These are phyloP conservation scores for Athrips mouffetella DNA, from an alignment of 2,888 invertebrate species.

Conservation along the genomic window DNA sequence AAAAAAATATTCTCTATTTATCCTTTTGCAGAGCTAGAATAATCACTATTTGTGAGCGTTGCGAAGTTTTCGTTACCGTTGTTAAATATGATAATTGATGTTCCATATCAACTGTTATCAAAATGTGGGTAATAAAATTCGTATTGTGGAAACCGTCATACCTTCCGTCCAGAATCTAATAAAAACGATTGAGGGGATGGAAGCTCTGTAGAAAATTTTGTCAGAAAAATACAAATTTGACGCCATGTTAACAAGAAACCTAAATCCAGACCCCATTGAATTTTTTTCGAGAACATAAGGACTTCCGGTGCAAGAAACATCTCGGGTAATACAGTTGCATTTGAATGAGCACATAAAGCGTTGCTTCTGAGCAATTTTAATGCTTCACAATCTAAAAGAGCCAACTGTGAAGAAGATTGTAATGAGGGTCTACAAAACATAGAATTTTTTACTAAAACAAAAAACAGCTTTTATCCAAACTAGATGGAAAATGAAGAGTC, in stretches of 20 bases:
- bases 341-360: conserved; percentile 22
- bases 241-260: conserved; percentile 2
- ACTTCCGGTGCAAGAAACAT: conserved; percentile 12
- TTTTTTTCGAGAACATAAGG: conserved; percentile 4
- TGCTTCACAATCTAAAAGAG: conserved; percentile 16
- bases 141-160: not conserved
- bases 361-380: conserved; percentile 21
- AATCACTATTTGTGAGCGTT: too few species aligned
- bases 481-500: too few species aligned
- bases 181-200: not conserved
- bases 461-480: too few species aligned
- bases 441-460: conserved; percentile 10
- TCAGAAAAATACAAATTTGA: not conserved
- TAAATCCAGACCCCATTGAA: conserved; percentile 5
- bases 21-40: too few species aligned
- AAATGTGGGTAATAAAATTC: not conserved
- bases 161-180: not conserved
- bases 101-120: too few species aligned
- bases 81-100: too few species aligned
- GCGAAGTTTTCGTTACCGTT: too few species aligned
- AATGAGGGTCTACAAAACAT: conserved; percentile 11
- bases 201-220: not conserved
- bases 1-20: too few species aligned
- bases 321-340: conserved; percentile 13
- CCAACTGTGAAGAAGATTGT: conserved; percentile 18